Percentiles rank a stretch among this genome's conserved stretches.
These are phyloP conservation scores for Spondyliosoma cantharus DNA, from an alignment of 2,797 vertebrate genomes.

Conservation along the genomic window DNA sequence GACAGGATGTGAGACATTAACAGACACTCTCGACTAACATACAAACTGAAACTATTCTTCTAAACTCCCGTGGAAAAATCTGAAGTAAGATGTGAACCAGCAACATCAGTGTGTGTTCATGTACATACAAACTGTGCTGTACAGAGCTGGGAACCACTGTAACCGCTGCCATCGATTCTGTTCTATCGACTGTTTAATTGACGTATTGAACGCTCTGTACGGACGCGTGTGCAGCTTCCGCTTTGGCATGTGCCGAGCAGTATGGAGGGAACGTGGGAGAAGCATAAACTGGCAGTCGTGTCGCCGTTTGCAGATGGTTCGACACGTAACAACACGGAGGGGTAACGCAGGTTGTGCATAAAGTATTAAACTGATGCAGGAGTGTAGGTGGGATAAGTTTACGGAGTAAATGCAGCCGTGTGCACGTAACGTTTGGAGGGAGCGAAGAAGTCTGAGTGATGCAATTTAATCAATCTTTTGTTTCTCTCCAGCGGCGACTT, in stretches of 20 bases:
- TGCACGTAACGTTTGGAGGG: no score
- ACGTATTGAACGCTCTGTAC: conserved; percentile 4
- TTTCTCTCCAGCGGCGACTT: no score
- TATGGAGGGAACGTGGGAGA: neutral
- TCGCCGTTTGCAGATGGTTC: neutral
- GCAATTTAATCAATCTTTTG: no score
- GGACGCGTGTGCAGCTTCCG: conserved; percentile 17
- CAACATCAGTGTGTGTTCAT: no score
- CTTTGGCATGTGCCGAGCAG: neutral
- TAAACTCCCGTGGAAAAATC: neutral
- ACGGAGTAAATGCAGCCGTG: no score
- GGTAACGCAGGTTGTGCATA: neutral
- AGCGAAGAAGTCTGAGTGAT: no score
- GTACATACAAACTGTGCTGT: neutral
- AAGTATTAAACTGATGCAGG: neutral
- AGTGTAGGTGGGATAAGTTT: no score
- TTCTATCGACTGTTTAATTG: neutral
- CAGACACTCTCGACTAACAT: no score
- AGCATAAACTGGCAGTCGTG: neutral
- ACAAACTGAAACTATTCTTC: neutral
- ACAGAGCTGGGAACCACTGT: conserved; percentile 7
- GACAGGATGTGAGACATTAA: no score
- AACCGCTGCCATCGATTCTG: conserved; percentile 6
- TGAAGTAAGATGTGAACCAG: neutral
- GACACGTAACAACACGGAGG: neutral